phyloP scores from a whole-genome alignment of 1,140 invertebrate species.

The Drosophila saltans region DNA sequence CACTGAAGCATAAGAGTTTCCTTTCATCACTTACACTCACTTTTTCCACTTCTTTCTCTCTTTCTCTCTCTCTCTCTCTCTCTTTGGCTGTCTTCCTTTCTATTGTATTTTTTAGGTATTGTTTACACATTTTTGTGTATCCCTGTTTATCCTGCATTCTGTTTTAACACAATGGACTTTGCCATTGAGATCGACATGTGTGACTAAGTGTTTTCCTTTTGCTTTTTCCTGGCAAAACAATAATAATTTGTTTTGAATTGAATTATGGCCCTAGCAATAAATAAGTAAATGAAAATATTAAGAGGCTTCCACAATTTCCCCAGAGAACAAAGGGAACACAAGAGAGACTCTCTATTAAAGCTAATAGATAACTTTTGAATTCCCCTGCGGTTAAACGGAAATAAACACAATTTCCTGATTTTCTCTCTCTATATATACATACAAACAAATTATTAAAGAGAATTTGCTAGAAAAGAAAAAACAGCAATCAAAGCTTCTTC shows the following conservation, averaged over 20 bases:
- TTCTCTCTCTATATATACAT: background rate
- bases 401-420: slow-evolving; percentile 10
- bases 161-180: slow-evolving; percentile 13
- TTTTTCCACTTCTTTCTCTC: too few species aligned
- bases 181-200: slow-evolving; percentile 3
- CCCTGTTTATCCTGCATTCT: background rate
- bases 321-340: background rate
- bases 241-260: slow-evolving; percentile 10
- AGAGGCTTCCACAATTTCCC: slow-evolving; percentile 9
- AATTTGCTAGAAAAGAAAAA: background rate
- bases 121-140: background rate
- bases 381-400: background rate
- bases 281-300: slow-evolving; percentile 8
- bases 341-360: background rate
- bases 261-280: slow-evolving; percentile 11
- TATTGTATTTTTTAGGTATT: background rate
- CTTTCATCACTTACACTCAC: too few species aligned
- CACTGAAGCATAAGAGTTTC: too few species aligned
- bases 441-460: slow-evolving; percentile 4
- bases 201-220: slow-evolving; percentile 11
- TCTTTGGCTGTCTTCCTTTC: too few species aligned
- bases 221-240: background rate
- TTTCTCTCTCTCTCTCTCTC: background rate
- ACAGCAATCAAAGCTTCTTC: background rate
- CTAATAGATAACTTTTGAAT: background rate